Evolutionary conservation across 2,797 vertebrate genomes (phyloP).

Genomic region (Sebastes taczanowskii): DNA sequence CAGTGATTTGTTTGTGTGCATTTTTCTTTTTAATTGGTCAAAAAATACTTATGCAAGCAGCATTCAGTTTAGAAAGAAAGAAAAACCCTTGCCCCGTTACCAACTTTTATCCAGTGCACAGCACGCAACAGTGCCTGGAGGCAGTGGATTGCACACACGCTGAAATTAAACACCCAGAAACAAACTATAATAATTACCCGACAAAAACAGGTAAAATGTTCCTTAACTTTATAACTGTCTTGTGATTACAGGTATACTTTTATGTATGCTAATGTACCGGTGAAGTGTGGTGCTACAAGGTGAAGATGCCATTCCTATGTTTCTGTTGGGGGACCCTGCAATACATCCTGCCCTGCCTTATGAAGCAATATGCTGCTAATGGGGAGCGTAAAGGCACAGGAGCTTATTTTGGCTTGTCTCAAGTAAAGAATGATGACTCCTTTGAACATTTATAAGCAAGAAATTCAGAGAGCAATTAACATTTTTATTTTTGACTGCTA

Average conservation of each 20-base stretch:
- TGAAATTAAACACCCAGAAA: constrained; percentile 27
- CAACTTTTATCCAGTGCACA: constrained; percentile 13
- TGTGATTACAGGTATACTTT: not conserved
- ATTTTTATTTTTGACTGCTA: not conserved
- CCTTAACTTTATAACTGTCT: not conserved
- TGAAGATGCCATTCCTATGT: not conserved
- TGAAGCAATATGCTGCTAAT: constrained; percentile 13
- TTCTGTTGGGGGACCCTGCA: not conserved
- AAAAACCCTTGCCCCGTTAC: not conserved
- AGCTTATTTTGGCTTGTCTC: not conserved
- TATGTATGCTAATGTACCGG: not conserved
- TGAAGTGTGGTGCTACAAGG: not conserved
- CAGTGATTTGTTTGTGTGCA: not conserved
- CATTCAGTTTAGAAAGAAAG: not conserved
- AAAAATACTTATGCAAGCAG: not conserved
- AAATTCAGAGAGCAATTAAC: not conserved
- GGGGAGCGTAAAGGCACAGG: not conserved
- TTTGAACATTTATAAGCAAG: not conserved
- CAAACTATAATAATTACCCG: not conserved
- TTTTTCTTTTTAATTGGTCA: not conserved
- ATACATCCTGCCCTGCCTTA: not conserved
- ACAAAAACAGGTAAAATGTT: not conserved
- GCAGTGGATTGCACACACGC: not conserved
- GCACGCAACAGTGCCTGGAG: not conserved
- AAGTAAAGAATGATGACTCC: not conserved